Conservation (phyloP, 2,888 invertebrate genomes). For the Nezara viridula region DNA sequence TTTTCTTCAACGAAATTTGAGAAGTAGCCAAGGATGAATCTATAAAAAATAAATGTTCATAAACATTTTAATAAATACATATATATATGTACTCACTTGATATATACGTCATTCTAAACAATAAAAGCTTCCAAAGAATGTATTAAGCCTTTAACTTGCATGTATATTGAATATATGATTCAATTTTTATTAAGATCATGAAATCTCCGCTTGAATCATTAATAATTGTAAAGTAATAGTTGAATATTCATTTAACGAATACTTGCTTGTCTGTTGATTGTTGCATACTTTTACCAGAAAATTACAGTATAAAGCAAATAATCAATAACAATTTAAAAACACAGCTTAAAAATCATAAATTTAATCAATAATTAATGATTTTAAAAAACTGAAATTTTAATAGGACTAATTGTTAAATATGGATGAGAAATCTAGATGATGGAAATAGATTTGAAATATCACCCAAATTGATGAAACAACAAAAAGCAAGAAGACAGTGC, state of each 20-base stretch:
- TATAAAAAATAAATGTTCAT: slow-evolving; percentile 27
- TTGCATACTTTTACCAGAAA: too few species aligned
- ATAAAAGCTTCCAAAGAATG: neutral
- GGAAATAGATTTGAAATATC: neutral
- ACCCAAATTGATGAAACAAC: neutral
- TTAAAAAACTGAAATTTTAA: neutral
- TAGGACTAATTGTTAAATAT: neutral
- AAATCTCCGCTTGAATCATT: neutral
- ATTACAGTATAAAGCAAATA: neutral
- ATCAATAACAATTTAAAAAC: too few species aligned
- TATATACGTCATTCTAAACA: neutral
- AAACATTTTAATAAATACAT: neutral
- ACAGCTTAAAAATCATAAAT: too few species aligned
- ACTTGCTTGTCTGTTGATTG: neutral
- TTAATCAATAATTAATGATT: too few species aligned
- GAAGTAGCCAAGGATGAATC: slow-evolving; percentile 52
- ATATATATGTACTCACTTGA: neutral
- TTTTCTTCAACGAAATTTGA: slow-evolving; percentile 53
- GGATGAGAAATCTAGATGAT: neutral
- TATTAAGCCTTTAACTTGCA: neutral
- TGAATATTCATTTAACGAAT: neutral
- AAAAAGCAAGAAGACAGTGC: neutral
- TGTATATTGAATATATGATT: neutral
- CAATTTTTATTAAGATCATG: neutral
- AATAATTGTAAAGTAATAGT: neutral